Evolutionary conservation across 2,797 vertebrate genomes (phyloP), one percentile per base, ranked within the genome.

Genomic region (Iguana delicatissima): DNA sequence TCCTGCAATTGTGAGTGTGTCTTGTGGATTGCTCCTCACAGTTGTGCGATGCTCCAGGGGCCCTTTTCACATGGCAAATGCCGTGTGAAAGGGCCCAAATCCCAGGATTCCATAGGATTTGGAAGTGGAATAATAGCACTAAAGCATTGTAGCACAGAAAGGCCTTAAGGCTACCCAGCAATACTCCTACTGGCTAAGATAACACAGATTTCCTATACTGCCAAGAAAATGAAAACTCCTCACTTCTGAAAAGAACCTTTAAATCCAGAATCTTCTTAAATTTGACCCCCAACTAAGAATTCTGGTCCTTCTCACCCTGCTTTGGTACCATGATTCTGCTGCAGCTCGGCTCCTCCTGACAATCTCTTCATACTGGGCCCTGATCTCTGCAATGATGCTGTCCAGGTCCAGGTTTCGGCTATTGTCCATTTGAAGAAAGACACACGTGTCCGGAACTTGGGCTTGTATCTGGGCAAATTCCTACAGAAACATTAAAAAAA

Each of bases 381-480:
- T 98, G 91, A 99, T 98, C 92, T 99, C 98, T 0, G 97, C 96
- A 18, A 98, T 98, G 74, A 98, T 98, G 92, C 97, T 13, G 18
- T 98, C 95, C 95, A 98, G 97, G 93, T 98, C 97, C 95, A 99
- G 95, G 91, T 92, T 97, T 82, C 97, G 97, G 96, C 97, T 98
- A 96, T 98, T 98, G 97, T 98, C 98, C 98, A 98, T 98, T 95
- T 98, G 98, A 46, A 99, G 97, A 4, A 98, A 91, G 64, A 99
- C 98, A 0, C 98, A 98, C 1, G 98, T 99, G 94, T 99, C 97
- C 4, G 96, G 97, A 93, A 98, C 98, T 97, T 99, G 98, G 38
- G 98, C 90, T 95, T 99, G 98, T 89, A 98, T 97, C 95, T 99
- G 98, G 94, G 96, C 96, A 91, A 99, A 96, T 96, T 99, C 98